phyloP scores from a whole-genome alignment of 2,797 vertebrate species.

The Eurystomus glaucurus region DNA sequence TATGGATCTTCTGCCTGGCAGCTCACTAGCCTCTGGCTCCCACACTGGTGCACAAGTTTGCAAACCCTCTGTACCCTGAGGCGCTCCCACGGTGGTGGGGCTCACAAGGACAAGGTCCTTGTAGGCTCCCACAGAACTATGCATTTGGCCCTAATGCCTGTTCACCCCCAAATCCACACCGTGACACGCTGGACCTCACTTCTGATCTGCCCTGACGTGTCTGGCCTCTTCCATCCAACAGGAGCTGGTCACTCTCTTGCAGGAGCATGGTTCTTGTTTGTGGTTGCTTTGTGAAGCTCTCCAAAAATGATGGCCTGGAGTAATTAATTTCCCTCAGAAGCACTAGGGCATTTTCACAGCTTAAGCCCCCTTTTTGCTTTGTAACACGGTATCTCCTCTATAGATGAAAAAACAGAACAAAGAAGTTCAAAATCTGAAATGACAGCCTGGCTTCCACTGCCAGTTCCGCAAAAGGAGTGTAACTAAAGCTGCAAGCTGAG shows the following conservation, averaged over 20 bases:
- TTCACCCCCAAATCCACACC: neutral
- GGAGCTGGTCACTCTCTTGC: neutral
- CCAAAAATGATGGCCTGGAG: neutral
- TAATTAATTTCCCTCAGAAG: neutral
- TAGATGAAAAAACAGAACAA: neutral
- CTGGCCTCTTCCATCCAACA: neutral
- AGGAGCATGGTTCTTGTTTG: neutral
- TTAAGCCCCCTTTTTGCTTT: neutral
- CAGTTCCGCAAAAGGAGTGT: neutral
- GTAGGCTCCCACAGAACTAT: neutral
- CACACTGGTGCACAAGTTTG: neutral
- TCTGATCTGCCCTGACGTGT: neutral
- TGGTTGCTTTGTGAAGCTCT: neutral
- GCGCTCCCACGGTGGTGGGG: rapidly evolving
- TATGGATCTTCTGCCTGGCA: neutral
- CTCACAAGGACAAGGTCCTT: neutral
- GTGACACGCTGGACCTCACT: neutral
- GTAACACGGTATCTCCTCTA: neutral
- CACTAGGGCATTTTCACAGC: neutral
- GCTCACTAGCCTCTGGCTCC: neutral
- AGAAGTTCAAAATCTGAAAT: neutral
- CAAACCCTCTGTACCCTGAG: neutral
- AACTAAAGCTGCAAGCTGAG: neutral
- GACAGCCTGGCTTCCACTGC: neutral
- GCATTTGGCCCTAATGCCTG: neutral